Evolutionary conservation across 35 echinoderm and acorn worm genomes (phyloP).

Genomic region (Acanthaster planci): DNA sequence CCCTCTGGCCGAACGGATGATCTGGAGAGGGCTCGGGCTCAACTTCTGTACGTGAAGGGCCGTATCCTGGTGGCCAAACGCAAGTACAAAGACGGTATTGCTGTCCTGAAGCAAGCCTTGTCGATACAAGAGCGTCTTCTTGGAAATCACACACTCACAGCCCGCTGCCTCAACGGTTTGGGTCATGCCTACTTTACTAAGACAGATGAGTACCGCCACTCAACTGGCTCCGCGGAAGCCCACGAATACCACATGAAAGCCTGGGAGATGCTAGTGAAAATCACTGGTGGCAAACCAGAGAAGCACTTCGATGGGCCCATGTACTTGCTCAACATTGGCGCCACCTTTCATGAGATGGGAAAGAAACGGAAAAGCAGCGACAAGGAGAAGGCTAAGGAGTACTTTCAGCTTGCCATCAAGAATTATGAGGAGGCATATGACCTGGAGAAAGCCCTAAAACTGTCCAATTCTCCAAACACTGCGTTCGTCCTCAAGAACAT

Average conservation of each 20-base stretch:
- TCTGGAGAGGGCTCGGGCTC: constrained; percentile 8
- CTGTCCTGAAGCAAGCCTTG: constrained; percentile 8
- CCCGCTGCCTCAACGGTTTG: constrained; percentile 26
- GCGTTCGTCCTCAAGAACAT: constrained; percentile 41
- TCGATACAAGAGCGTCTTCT: constrained; percentile 4
- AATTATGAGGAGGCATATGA: constrained; percentile 14
- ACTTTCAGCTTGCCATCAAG: constrained; percentile 1
- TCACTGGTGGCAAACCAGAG: constrained; percentile 65
- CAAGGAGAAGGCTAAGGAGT: constrained; percentile 44
- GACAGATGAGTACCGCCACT: constrained; percentile 2
- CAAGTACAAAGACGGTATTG: constrained; percentile 17
- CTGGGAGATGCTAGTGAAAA: constrained; percentile 61
- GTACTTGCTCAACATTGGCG: constrained; percentile 61
- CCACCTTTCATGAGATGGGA: constrained; percentile 51
- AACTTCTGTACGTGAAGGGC: constrained; percentile 16
- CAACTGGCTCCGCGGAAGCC: not conserved
- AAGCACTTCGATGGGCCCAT: constrained; percentile 65
- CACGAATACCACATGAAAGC: constrained; percentile 55
- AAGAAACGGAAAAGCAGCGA: constrained; percentile 29
- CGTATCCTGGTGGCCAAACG: not conserved
- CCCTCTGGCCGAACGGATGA: not conserved
- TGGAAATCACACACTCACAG: constrained; percentile 30
- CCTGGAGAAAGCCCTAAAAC: constrained; percentile 12
- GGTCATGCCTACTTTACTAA: constrained; percentile 45
- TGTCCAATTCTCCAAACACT: constrained; percentile 1